Evolutionary conservation across 2,113 vertebrate genomes (phyloP), one percentile per base, ranked within the genome.

Genomic region (Peucedramus taeniatus): DNA sequence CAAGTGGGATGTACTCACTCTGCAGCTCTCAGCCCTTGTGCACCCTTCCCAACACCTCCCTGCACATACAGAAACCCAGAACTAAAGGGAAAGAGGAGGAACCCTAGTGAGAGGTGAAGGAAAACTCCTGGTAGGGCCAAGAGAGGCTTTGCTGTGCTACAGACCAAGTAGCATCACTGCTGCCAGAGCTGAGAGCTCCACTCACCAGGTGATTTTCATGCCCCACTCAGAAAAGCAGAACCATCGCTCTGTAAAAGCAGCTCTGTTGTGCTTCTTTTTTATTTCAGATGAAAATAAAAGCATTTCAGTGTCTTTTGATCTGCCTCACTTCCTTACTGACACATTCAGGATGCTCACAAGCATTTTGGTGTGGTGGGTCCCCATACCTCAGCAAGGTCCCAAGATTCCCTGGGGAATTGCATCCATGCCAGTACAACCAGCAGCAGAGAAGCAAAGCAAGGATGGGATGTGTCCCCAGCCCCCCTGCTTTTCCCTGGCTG

Each of bases 271-370:
- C 28, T 92, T 76, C 47, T 51, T 76, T 94, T 88, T 70, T 60
- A 64, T 90, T 92, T 95, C 30, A 79, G 79, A 47, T 20, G 16
- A 90, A 96, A 93, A 95, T 87, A 92, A 93, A 96, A 94, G 57
- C 70, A 79, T 72, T 92, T 76, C 88, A 72, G 11, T 20, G 8
- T 22, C 70, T 75, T 95, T 90, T 88, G 57, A 88, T 88, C 70
- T 76, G 51, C 31, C 44, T 80, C 33, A 5, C 61, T 94, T 70
- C 86, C 37, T 88, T 56, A 40, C 39, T 79, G 89, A 88, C 83
- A 69, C 79, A 86, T 76, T 56, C 66, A 90, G 91, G 89, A 44
- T 71, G 65, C 65, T 78, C 74, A 79, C 57, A 50, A 70, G n/a
- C 28, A 31, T 76, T 56, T 61, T 69, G 42, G 57, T 9, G 27